A percentile compares a stretch with the other conserved stretches of the same genome.
Evolutionary conservation across 2,888 invertebrate species (phyloP).

Genomic region (Pelosia muscerda): DNA sequence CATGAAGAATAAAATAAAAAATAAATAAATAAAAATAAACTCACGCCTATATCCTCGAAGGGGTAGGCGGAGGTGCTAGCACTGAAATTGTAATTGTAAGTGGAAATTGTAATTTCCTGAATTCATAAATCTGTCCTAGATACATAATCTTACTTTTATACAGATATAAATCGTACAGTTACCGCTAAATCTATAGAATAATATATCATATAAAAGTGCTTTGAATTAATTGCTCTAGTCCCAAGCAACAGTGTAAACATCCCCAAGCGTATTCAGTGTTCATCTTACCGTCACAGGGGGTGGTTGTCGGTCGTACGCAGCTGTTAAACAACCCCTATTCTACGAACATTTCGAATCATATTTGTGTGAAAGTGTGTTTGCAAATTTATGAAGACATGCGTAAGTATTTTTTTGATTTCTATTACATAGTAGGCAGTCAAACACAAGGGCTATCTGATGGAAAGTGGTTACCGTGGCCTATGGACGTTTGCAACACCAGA

Average conservation of each 20-base stretch:
- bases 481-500: too few relatives aligned
- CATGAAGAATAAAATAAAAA: too few relatives aligned
- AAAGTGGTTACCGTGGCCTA: too few relatives aligned
- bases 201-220: neutral
- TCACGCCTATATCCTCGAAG: too few relatives aligned
- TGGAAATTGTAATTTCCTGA: too few relatives aligned
- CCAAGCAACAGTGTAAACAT: slow-evolving; percentile 26
- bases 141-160: neutral
- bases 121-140: neutral
- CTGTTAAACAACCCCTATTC: neutral
- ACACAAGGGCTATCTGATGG: too few relatives aligned
- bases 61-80: too few relatives aligned
- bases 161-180: neutral
- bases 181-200: neutral
- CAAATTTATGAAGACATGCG: slow-evolving; percentile 15
- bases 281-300: slow-evolving; percentile 44
- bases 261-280: slow-evolving; percentile 41
- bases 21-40: too few relatives aligned
- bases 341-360: neutral
- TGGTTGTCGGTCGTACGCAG: slow-evolving; percentile 37
- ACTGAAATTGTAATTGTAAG: too few relatives aligned
- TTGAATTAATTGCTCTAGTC: slow-evolving; percentile 4
- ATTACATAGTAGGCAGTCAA: too few relatives aligned
- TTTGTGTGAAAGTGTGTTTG: slow-evolving; percentile 4
- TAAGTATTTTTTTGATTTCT: too few relatives aligned